These are phyloP conservation scores for Catalaphyllia jardinei DNA, from an alignment of 64 coral and sea anemone species.

Conservation along the genomic window DNA sequence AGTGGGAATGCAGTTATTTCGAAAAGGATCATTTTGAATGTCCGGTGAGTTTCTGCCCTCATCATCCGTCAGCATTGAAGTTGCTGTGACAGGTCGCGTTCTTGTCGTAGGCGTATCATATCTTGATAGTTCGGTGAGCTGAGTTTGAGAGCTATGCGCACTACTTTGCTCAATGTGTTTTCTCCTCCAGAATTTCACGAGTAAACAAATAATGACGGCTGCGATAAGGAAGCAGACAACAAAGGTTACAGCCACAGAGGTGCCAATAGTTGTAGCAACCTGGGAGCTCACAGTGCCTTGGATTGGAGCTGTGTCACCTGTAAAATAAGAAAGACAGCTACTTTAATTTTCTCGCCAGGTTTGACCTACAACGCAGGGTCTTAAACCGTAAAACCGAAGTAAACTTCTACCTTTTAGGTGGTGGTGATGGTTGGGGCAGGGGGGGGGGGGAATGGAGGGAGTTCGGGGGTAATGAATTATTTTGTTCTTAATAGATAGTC, in stretches of 20 bases:
- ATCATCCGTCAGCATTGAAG: not conserved
- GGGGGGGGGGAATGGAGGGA: no score
- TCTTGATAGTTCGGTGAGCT: not conserved
- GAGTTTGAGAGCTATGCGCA: not conserved
- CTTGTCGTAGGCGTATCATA: not conserved
- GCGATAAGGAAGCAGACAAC: slow-evolving; percentile 36
- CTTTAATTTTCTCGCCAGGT: not conserved
- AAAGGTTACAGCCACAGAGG: slow-evolving; percentile 53
- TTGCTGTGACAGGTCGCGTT: not conserved
- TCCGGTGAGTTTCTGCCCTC: not conserved
- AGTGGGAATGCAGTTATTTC: no score
- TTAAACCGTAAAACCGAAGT: no score
- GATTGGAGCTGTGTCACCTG: not conserved
- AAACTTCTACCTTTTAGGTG: no score
- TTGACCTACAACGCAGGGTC: no score
- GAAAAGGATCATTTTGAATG: not conserved
- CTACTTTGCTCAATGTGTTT: not conserved
- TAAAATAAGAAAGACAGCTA: not conserved
- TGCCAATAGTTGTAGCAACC: slow-evolving; percentile 19
- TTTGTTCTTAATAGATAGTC: no score
- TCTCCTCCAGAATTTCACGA: slow-evolving; percentile 3
- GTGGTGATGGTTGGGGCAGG: no score
- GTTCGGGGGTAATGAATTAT: no score
- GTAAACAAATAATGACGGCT: not conserved
- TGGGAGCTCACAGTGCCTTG: not conserved